Percentiles rank a stretch among this genome's conserved stretches.
Conservation (phyloP, 1,140 invertebrate genomes). For the Tachypleus tridentatus region DNA sequence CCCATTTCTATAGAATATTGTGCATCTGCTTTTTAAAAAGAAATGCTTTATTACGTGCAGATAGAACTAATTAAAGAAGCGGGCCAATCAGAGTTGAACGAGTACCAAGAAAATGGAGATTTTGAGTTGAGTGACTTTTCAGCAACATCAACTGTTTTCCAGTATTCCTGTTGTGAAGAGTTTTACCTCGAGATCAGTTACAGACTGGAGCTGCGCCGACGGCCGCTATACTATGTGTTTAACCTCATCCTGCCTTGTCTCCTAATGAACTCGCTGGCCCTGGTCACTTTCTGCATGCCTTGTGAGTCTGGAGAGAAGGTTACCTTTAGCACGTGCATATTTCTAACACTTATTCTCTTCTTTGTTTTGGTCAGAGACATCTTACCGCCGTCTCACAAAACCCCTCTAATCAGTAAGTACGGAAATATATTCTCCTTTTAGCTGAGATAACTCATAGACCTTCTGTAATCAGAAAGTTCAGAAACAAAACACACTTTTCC, state of each 20-base stretch:
- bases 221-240: constrained; percentile 41
- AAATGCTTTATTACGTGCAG: neutral
- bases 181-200: constrained; percentile 46
- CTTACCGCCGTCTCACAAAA: constrained; percentile 44
- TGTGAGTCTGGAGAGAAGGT: constrained; percentile 48
- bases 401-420: constrained; percentile 41
- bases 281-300: constrained; percentile 46
- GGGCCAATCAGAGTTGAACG: constrained; percentile 40
- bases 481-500: no score
- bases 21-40: no score
- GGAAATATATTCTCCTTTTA: no score
- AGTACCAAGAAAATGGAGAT: constrained; percentile 47
- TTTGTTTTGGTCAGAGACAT: constrained; percentile 46
- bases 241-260: constrained; percentile 47
- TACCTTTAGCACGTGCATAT: constrained; percentile 43
- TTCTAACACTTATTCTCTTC: constrained; percentile 45
- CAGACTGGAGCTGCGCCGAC: constrained; percentile 34
- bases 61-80: neutral
- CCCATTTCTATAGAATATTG: no score
- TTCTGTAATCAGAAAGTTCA: no score
- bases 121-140: constrained; percentile 42
- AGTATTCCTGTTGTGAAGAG: constrained; percentile 42
- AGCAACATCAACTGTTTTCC: constrained; percentile 35
- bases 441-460: no score
- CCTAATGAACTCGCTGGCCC: constrained; percentile 43